These are phyloP conservation scores for Eueremaeus valkanovi DNA, from an alignment of 2,888 invertebrate genomes.

Conservation along the genomic window DNA sequence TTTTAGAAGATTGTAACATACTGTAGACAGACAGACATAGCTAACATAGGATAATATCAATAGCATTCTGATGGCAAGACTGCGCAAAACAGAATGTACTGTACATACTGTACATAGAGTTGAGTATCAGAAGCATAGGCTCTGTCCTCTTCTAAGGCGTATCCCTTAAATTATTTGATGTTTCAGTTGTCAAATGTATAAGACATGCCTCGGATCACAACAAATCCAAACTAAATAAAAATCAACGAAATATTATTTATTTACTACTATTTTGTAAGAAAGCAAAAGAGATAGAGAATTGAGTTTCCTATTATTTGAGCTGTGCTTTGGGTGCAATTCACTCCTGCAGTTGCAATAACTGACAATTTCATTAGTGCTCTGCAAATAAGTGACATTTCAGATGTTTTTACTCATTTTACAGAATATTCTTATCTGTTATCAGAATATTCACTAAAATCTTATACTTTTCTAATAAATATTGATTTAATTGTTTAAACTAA, in stretches of 20 bases:
- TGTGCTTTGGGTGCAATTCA: too few species aligned
- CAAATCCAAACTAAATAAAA: constrained; percentile 15
- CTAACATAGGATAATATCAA: too few species aligned
- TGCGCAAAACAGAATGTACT: too few species aligned
- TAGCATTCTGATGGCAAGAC: too few species aligned
- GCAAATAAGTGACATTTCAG: constrained; percentile 29
- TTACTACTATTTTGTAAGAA: neutral
- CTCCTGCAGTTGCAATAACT: neutral
- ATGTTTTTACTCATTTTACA: neutral
- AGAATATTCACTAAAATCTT: too few species aligned
- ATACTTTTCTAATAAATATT: too few species aligned
- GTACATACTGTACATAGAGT: too few species aligned
- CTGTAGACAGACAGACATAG: too few species aligned
- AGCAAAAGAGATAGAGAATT: neutral
- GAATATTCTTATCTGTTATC: too few species aligned
- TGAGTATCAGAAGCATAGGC: neutral
- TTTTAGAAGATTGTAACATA: too few species aligned
- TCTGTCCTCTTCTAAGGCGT: constrained; percentile 15
- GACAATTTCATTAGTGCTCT: neutral
- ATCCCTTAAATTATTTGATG: neutral
- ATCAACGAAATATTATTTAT: neutral
- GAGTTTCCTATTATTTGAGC: too few species aligned
- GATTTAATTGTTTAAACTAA: too few species aligned
- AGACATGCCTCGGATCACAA: constrained; percentile 23
- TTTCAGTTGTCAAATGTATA: constrained; percentile 4